Evolutionary conservation across 2,888 invertebrate genomes (phyloP).

Genomic region (Lymantria monacha): DNA sequence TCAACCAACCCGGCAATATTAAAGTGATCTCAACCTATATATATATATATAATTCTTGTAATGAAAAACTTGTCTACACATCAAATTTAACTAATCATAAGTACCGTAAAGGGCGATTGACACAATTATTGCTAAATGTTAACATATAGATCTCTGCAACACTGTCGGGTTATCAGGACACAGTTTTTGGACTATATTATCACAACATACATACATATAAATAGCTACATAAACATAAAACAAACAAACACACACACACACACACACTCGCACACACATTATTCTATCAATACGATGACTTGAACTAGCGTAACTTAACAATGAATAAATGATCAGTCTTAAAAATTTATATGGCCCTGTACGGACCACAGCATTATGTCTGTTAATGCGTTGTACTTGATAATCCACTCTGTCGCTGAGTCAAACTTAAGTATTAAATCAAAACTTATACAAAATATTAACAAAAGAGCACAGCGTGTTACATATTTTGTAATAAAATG

Average conservation of each 20-base stretch:
- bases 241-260: slow-evolving; percentile 45
- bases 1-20: slow-evolving; percentile 26
- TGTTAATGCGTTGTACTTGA: slow-evolving; percentile 49
- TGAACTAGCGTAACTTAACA: slow-evolving; percentile 76
- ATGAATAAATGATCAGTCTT: slow-evolving; percentile 81
- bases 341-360: slow-evolving; percentile 61
- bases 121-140: slow-evolving; percentile 33
- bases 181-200: slow-evolving; percentile 38
- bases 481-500: slow-evolving; percentile 54
- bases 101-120: slow-evolving; percentile 22
- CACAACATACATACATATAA: slow-evolving; percentile 59
- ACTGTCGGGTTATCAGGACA: slow-evolving; percentile 37
- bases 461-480: slow-evolving; percentile 74
- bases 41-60: slow-evolving; percentile 12
- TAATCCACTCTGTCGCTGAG: slow-evolving; percentile 74
- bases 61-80: slow-evolving; percentile 18
- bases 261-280: slow-evolving; percentile 44
- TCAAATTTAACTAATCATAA: slow-evolving; percentile 23
- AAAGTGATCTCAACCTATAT: slow-evolving; percentile 34
- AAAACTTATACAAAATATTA: slow-evolving; percentile 68
- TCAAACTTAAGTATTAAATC: slow-evolving; percentile 67
- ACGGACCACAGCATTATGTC: slow-evolving; percentile 55
- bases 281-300: slow-evolving; percentile 64
- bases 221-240: slow-evolving; percentile 62
- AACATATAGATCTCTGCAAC: slow-evolving; percentile 49